A percentile compares a stretch with the other conserved stretches of the same genome.
Conservation (phyloP, 2,113 vertebrate species). For the Megatriorchis doriae region DNA sequence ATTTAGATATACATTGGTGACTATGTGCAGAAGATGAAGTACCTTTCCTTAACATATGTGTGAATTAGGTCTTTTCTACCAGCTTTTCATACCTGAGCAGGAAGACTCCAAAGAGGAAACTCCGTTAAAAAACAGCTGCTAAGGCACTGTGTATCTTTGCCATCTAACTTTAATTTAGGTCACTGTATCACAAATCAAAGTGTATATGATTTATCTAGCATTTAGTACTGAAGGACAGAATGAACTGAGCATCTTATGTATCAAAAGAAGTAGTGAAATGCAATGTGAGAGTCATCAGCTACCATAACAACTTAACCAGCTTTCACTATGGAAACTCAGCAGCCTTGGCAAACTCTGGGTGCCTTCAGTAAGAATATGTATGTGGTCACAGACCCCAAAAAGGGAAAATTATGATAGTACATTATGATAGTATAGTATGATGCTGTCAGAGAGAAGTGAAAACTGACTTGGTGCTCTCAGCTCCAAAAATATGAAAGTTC, state of each 20-base stretch:
- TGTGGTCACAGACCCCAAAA: neutral
- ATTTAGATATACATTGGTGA: neutral
- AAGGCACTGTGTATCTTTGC: fast-evolving
- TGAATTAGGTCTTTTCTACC: neutral
- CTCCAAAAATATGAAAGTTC: neutral
- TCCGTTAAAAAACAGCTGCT: neutral
- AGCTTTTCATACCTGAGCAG: neutral
- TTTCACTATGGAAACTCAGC: neutral
- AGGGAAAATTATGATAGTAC: neutral
- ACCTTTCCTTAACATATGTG: fast-evolving
- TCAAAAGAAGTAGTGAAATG: neutral
- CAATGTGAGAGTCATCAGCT: neutral
- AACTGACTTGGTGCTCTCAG: neutral
- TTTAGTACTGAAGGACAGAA: neutral
- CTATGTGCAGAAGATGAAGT: neutral
- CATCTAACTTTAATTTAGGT: neutral
- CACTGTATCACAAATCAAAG: fast-evolving
- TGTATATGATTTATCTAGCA: no score
- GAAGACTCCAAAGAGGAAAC: neutral
- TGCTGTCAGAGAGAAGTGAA: neutral
- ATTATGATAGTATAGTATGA: no score
- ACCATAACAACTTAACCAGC: neutral
- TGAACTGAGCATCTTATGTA: fast-evolving
- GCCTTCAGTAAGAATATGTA: neutral
- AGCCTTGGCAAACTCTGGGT: fast-evolving